phyloP scores from a whole-genome alignment of 2,113 vertebrate species.

The Epinephelus moara region DNA sequence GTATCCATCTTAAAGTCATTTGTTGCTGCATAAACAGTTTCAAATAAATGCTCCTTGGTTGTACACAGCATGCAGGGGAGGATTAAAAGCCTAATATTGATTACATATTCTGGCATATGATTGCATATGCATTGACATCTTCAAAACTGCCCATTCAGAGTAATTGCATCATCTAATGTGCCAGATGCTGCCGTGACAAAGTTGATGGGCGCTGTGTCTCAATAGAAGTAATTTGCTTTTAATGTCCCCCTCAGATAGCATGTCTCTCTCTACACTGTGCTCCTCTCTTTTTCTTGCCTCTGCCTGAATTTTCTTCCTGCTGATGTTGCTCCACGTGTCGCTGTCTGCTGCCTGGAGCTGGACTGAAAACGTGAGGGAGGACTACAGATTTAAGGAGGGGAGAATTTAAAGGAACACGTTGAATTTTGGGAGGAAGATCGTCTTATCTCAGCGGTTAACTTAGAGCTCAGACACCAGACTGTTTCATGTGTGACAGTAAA shows the following conservation, averaged over 20 bases:
- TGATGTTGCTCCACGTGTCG: slow-evolving; percentile 55
- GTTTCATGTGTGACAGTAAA: neutral
- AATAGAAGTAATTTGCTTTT: neutral
- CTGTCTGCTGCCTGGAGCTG: slow-evolving; percentile 17
- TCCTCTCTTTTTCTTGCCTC: slow-evolving; percentile 5
- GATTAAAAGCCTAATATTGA: neutral
- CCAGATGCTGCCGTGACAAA: neutral
- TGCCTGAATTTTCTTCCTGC: slow-evolving; percentile 30
- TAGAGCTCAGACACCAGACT: neutral
- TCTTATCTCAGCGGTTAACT: neutral
- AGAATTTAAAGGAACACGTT: slow-evolving; percentile 20
- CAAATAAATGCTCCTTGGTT: too few relatives aligned
- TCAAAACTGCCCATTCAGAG: too few relatives aligned
- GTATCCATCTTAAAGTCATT: too few relatives aligned
- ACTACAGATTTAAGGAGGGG: slow-evolving; percentile 3
- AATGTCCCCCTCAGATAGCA: neutral
- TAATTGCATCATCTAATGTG: neutral
- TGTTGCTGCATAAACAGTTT: too few relatives aligned
- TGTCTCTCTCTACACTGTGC: neutral
- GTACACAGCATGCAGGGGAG: neutral
- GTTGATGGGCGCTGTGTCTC: neutral
- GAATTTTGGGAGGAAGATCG: neutral
- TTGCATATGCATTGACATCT: too few relatives aligned
- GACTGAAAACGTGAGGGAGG: slow-evolving; percentile 43
- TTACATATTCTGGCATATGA: neutral